Base-by-base conservation (phyloP, 1,140 invertebrate genomes). In the Halictus rubicundus region DNA sequence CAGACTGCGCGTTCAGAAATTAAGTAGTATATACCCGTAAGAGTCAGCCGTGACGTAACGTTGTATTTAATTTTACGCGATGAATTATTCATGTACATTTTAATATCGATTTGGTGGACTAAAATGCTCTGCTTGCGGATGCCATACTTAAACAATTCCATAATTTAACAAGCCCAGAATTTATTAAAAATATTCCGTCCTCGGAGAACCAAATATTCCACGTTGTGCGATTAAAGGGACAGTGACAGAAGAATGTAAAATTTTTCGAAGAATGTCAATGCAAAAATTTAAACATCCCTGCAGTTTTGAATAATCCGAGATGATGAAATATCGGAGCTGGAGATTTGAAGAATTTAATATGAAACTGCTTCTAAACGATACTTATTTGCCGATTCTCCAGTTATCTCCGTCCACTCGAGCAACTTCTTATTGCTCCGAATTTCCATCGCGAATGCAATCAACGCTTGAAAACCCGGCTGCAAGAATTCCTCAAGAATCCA, bases 391-490 rank as follows among this genome's bases (percentile, higher is more conserved):
- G 42, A 76, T 76, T 46, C 23, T 0, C 8, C 23, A 1, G 39
- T n/a, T 66, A 66, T 75, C 46, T 74, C 21, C 23, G 12, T 39
- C 63, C 37, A 8, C 7, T 19, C 16, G 2, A 27, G 32, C n/a
- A 39, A 12, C 10, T 32, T 60, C 12, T 49, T 27, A 37, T 12
- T 42, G 9, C 0, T 0, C 7, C 9, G 49, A 78, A 71, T 78
- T 71, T 71, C 75, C 61, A 63, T 77, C 57, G n/a, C 5, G 21
- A n/a, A 61, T 37, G 39, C 68, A 61, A 77, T 77, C 75, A 52
- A 46, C 16, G 42, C 12, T 12, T 7, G 27, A 75, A 68, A 66
- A 25, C 37, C 16, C 12, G 37, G 9, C 19, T 9, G 46, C 39
- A 32, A 39, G 66, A 39, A 57, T 60, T 23, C 27, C 25, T 19